Evolutionary conservation across 2,113 vertebrate species (phyloP).

Genomic region (Clarias gariepinus): DNA sequence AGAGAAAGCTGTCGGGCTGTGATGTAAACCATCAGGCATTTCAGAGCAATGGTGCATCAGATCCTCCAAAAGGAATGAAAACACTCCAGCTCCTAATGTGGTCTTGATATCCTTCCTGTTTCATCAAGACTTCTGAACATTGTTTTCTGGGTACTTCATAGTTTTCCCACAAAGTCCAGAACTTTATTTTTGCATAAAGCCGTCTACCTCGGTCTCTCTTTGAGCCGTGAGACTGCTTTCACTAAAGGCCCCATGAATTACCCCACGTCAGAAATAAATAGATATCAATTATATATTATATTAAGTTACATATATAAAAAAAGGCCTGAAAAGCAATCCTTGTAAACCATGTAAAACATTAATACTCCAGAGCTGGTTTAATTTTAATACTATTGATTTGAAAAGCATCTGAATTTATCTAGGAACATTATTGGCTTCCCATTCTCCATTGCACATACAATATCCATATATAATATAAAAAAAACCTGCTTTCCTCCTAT

Average conservation of each 20-base stretch:
- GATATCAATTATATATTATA: no score
- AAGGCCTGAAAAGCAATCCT: not conserved
- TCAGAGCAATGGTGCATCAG: not conserved
- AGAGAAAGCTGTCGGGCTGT: not conserved
- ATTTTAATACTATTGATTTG: not conserved
- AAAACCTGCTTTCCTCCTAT: not conserved
- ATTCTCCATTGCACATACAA: not conserved
- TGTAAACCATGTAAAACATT: not conserved
- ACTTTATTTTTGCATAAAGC: not conserved
- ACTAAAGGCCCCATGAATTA: not conserved
- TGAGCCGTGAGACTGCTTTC: not conserved
- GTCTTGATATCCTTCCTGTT: not conserved
- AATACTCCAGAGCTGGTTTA: not conserved
- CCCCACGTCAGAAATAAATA: not conserved
- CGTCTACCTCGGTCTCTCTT: not conserved
- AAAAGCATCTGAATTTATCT: not conserved
- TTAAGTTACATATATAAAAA: not conserved
- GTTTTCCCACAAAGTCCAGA: not conserved
- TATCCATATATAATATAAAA: no score
- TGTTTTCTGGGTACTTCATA: not conserved
- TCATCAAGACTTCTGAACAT: not conserved
- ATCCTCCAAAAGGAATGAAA: not conserved
- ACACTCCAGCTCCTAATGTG: not conserved
- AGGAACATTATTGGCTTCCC: not conserved
- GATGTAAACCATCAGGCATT: not conserved